Evolutionary conservation across 2,888 invertebrate genomes (phyloP).

Genomic region (Caenorhabditis plicata): DNA sequence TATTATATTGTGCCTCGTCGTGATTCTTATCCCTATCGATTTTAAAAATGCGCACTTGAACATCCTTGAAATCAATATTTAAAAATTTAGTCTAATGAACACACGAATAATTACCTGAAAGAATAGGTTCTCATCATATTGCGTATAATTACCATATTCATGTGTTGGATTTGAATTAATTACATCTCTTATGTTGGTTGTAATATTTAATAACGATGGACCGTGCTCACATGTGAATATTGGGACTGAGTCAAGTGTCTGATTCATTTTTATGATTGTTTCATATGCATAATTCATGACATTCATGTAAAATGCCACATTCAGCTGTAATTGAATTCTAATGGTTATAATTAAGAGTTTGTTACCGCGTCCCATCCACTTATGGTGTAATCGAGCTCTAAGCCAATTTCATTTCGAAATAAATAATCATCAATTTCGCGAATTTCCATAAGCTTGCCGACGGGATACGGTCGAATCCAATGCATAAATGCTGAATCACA

Average conservation of each 20-base stretch:
- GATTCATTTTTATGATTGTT: slow-evolving; percentile 20
- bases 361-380: slow-evolving; percentile 51
- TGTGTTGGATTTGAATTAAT: slow-evolving; percentile 25
- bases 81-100: no score
- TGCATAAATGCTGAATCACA: slow-evolving; percentile 50
- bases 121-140: slow-evolving; percentile 20
- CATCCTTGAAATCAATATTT: slow-evolving; percentile 44
- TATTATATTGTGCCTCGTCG: slow-evolving; percentile 55
- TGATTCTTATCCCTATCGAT: slow-evolving; percentile 48
- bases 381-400: slow-evolving; percentile 48
- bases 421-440: slow-evolving; percentile 52
- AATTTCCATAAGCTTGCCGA: slow-evolving; percentile 40
- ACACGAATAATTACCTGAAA: slow-evolving; percentile 17
- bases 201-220: slow-evolving; percentile 24
- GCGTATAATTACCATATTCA: slow-evolving; percentile 39
- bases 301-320: slow-evolving; percentile 46
- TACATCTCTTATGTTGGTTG: slow-evolving; percentile 28
- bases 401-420: slow-evolving; percentile 53
- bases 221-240: slow-evolving; percentile 22
- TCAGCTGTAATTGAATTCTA: slow-evolving; percentile 31
- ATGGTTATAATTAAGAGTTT: neutral
- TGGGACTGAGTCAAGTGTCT: slow-evolving; percentile 22
- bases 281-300: slow-evolving; percentile 40
- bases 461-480: slow-evolving; percentile 52
- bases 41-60: slow-evolving; percentile 46